Evolutionary conservation across 2,797 vertebrate genomes (phyloP).

Genomic region (Odontamblyopus rebecca): DNA sequence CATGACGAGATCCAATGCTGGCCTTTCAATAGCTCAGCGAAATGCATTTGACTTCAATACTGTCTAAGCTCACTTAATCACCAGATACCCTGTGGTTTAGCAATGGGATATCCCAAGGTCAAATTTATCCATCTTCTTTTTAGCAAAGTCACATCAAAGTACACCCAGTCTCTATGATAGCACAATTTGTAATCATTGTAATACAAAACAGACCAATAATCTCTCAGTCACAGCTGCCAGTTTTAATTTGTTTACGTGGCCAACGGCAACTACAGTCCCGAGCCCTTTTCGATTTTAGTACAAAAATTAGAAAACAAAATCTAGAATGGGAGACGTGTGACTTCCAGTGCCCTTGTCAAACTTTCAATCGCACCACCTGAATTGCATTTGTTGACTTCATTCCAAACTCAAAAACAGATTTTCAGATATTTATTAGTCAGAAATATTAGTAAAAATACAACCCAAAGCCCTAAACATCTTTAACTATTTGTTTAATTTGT

Average conservation of each 20-base stretch:
- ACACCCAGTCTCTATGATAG: slow-evolving; percentile 24
- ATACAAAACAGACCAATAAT: slow-evolving; percentile 55
- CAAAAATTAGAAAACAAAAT: slow-evolving; percentile 42
- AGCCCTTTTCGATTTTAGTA: slow-evolving; percentile 27
- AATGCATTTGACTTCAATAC: slow-evolving; percentile 15
- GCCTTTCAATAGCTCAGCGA: slow-evolving; percentile 22
- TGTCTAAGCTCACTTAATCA: slow-evolving; percentile 22
- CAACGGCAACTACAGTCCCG: slow-evolving; percentile 36
- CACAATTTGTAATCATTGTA: slow-evolving; percentile 32
- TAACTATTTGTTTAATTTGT: background rate
- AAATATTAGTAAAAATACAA: slow-evolving; percentile 10
- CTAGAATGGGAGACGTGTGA: slow-evolving; percentile 12
- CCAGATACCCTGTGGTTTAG: slow-evolving; percentile 21
- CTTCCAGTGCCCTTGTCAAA: slow-evolving; percentile 33
- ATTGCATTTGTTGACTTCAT: slow-evolving; percentile 13
- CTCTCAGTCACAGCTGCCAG: slow-evolving; percentile 46
- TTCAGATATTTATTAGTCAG: slow-evolving; percentile 1
- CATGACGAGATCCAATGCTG: slow-evolving; percentile 6
- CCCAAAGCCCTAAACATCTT: slow-evolving; percentile 14
- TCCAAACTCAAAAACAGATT: background rate
- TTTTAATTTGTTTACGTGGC: slow-evolving; percentile 62
- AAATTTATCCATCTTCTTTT: slow-evolving; percentile 27
- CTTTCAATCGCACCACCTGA: slow-evolving; percentile 33
- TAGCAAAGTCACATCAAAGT: slow-evolving; percentile 51
- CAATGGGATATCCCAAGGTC: slow-evolving; percentile 32